These are phyloP conservation scores for Pinna nobilis DNA, from an alignment of 1,140 invertebrate genomes.

Conservation along the genomic window DNA sequence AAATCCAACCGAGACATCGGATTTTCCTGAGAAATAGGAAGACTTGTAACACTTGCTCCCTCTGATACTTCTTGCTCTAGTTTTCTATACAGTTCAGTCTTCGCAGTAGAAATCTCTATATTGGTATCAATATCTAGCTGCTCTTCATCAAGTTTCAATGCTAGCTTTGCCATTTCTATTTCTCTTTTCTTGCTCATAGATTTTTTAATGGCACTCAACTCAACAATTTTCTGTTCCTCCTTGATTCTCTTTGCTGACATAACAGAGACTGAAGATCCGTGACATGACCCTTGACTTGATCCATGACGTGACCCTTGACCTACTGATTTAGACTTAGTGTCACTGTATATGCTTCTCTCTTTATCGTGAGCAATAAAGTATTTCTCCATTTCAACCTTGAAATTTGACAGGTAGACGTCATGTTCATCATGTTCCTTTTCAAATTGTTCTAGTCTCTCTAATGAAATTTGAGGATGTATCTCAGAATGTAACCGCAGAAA, in stretches of 20 bases:
- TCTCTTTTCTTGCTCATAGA: slow-evolving; percentile 8
- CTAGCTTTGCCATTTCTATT: slow-evolving; percentile 28
- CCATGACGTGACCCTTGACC: too few relatives aligned
- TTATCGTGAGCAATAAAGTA: not conserved
- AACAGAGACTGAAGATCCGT: not conserved
- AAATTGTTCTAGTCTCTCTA: not conserved
- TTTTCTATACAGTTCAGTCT: slow-evolving; percentile 15
- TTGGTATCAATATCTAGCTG: slow-evolving; percentile 22
- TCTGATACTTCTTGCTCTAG: too few relatives aligned
- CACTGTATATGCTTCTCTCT: not conserved
- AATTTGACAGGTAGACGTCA: not conserved
- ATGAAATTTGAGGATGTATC: not conserved
- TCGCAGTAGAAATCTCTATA: slow-evolving; percentile 19
- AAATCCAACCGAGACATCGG: too few relatives aligned
- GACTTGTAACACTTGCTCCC: too few relatives aligned
- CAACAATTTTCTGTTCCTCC: slow-evolving; percentile 21
- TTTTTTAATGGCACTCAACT: slow-evolving; percentile 12
- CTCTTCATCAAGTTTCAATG: slow-evolving; percentile 34
- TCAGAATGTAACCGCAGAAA: not conserved
- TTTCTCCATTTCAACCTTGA: not conserved
- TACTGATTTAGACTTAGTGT: too few relatives aligned
- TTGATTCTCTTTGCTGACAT: slow-evolving; percentile 18
- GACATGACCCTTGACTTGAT: not conserved
- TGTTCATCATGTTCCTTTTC: not conserved
- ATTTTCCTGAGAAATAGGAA: too few relatives aligned